These are phyloP conservation scores for Herminia tarsipennalis DNA, from an alignment of 2,888 invertebrate genomes.

Conservation along the genomic window DNA sequence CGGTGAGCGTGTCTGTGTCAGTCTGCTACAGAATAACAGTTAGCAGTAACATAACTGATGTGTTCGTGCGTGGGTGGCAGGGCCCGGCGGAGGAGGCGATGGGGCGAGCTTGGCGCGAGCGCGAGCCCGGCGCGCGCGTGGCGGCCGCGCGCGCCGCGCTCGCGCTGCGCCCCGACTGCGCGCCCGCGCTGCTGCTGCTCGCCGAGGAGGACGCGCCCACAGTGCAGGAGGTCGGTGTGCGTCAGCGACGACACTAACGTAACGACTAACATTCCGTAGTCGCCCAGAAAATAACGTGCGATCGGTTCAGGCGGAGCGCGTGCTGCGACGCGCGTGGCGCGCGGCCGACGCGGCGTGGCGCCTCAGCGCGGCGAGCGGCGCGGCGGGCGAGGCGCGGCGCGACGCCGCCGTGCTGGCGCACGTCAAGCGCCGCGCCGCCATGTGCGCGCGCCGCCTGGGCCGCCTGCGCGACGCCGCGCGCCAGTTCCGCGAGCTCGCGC, in stretches of 20 bases:
- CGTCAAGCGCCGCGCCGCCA: slow-evolving; percentile 96
- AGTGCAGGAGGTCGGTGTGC: slow-evolving; percentile 90
- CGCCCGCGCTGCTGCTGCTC: slow-evolving; percentile 96
- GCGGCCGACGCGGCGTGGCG: slow-evolving; percentile 96
- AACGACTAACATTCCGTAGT: too few species aligned
- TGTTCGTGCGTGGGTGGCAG: slow-evolving; percentile 22
- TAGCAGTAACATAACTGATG: too few species aligned
- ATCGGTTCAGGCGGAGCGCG: slow-evolving; percentile 57
- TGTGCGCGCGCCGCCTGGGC: slow-evolving; percentile 98
- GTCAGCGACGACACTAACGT: too few species aligned
- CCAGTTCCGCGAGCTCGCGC: slow-evolving; percentile 97
- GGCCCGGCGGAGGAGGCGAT: slow-evolving; percentile 81
- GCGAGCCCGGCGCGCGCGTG: slow-evolving; percentile 95
- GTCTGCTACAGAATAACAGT: too few species aligned
- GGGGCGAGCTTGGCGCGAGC: slow-evolving; percentile 98
- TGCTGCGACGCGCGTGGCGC: slow-evolving; percentile 93
- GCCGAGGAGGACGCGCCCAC: slow-evolving; percentile 99
- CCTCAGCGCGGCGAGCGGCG: slow-evolving; percentile 92
- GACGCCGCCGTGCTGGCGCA: slow-evolving; percentile 98
- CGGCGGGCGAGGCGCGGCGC: slow-evolving; percentile 95
- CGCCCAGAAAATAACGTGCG: neutral
- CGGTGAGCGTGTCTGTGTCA: too few species aligned
- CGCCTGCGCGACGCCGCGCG: slow-evolving; percentile 98
- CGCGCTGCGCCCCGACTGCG: slow-evolving; percentile 96
- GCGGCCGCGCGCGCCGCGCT: slow-evolving; percentile 92